Evolutionary conservation across 2,888 invertebrate genomes (phyloP).

Genomic region (Leuctra nigra): DNA sequence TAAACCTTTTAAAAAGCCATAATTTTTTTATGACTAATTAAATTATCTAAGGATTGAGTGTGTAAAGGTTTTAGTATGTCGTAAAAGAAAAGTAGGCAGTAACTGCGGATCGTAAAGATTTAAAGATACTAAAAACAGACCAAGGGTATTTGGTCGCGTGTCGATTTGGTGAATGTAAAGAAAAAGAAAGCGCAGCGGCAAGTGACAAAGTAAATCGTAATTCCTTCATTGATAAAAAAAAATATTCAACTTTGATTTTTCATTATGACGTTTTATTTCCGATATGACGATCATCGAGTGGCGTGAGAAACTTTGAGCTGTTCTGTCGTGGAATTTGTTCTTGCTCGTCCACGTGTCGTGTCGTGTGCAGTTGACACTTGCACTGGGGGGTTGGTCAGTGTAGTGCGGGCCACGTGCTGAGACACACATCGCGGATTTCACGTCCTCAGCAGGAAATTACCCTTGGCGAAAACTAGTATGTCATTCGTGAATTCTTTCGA

Average conservation of each 20-base stretch:
- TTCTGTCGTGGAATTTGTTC: neutral
- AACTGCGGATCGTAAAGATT: constrained; percentile 16
- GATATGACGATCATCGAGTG: neutral
- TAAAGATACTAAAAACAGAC: constrained; percentile 9
- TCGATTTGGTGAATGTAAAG: neutral
- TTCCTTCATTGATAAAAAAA: neutral
- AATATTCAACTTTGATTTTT: neutral
- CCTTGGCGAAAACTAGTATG: too few species aligned
- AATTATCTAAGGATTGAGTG: constrained; percentile 16
- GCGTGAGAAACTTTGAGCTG: neutral
- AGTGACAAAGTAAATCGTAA: neutral
- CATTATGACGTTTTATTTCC: neutral
- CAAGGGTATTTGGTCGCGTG: constrained; percentile 6
- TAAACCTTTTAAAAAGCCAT: constrained; percentile 10
- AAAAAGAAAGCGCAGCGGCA: too few species aligned
- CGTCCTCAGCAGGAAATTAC: too few species aligned
- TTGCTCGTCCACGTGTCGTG: too few species aligned
- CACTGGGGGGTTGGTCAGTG: too few species aligned
- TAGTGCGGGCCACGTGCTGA: too few species aligned
- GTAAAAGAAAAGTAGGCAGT: constrained; percentile 17
- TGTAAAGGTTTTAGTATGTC: constrained; percentile 14
- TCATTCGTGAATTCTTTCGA: too few species aligned
- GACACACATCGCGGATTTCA: too few species aligned
- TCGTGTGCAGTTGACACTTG: too few species aligned
- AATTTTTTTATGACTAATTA: constrained; percentile 15